Evolutionary conservation across 2,888 invertebrate species (phyloP).

Genomic region (Leucophenga montana): DNA sequence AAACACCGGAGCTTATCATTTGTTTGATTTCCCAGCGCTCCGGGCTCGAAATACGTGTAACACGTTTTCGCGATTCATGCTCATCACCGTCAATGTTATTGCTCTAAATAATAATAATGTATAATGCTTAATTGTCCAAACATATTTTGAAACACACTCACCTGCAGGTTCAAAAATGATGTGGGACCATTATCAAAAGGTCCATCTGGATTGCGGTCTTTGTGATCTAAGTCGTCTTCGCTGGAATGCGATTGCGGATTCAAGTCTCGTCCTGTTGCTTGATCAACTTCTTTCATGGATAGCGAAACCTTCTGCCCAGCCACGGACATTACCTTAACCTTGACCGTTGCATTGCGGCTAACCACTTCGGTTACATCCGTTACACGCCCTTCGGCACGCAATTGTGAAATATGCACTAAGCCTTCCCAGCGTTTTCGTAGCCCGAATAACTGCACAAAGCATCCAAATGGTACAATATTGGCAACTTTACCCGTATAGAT

Average conservation of each 20-base stretch:
- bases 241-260: constrained; percentile 87
- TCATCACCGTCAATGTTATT: constrained; percentile 82
- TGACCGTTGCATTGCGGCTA: constrained; percentile 88
- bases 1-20: constrained; percentile 94
- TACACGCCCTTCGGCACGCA: constrained; percentile 93
- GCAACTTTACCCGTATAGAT: constrained; percentile 96
- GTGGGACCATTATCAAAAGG: constrained; percentile 79
- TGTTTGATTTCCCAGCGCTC: constrained; percentile 99
- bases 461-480: constrained; percentile 97
- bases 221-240: constrained; percentile 74
- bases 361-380: constrained; percentile 96
- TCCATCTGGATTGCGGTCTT: constrained; percentile 92
- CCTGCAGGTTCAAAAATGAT: constrained; percentile 75
- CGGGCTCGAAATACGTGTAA: constrained; percentile 94
- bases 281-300: constrained; percentile 98
- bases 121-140: neutral
- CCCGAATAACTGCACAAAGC: constrained; percentile 96
- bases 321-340: constrained; percentile 92
- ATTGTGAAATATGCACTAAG: constrained; percentile 95
- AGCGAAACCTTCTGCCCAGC: constrained; percentile 96
- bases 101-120: constrained; percentile 46
- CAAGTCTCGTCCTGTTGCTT: constrained; percentile 93
- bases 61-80: constrained; percentile 86
- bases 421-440: constrained; percentile 94
- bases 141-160: constrained; percentile 19